Percentiles rank a stretch among this genome's conserved stretches.
Evolutionary conservation across 2,113 vertebrate genomes (phyloP).

Genomic region (Azemiops feae): DNA sequence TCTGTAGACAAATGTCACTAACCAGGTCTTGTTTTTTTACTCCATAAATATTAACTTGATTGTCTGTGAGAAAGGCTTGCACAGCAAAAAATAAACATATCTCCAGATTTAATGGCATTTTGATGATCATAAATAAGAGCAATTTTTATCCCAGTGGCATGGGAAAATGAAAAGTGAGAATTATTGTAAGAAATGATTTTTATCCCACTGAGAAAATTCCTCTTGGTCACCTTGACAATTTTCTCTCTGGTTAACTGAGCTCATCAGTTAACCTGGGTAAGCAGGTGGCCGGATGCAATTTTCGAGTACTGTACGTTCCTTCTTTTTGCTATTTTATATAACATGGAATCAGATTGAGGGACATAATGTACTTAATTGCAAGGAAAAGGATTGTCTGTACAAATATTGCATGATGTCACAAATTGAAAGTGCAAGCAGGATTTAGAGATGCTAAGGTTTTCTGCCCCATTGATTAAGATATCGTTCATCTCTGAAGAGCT

Average conservation of each 20-base stretch:
- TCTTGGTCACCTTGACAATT: not conserved
- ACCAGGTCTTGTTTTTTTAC: not conserved
- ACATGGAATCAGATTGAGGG: not conserved
- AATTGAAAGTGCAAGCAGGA: not conserved
- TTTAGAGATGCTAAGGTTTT: not conserved
- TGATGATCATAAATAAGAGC: not conserved
- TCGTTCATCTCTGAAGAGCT: not conserved
- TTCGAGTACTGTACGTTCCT: not conserved
- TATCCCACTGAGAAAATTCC: conserved; percentile 13
- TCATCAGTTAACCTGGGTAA: conserved; percentile 2
- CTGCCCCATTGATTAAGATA: not conserved
- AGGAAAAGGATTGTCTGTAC: not conserved
- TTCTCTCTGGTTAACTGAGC: not conserved
- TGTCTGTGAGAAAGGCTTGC: conserved; percentile 7
- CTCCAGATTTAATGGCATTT: not conserved
- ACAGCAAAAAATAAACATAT: conserved; percentile 10
- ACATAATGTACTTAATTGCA: not conserved
- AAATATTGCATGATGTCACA: conserved; percentile 22
- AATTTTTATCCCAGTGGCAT: conserved; percentile 25
- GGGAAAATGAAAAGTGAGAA: conserved; percentile 37
- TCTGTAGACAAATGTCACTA: not conserved
- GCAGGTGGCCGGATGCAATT: accelerated
- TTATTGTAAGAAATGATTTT: conserved; percentile 4
- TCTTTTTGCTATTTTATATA: not conserved
- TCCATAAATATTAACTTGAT: not conserved